Evolutionary conservation across 64 coral and sea anemone genomes (phyloP).

Genomic region (Hydrozoanthus tunicans): DNA sequence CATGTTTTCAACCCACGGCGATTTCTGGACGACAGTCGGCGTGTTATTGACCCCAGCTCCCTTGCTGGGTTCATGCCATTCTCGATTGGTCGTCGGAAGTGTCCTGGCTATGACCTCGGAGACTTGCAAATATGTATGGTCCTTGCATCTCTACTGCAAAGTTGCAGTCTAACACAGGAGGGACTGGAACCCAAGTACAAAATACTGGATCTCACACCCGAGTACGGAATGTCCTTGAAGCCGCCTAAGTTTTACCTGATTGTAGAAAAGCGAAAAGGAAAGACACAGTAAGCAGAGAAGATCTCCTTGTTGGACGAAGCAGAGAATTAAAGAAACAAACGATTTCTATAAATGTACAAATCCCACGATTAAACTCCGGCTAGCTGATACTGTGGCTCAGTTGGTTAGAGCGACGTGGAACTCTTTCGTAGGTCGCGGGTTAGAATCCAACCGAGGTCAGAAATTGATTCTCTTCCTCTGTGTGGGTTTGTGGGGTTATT

Average conservation of each 20-base stretch:
- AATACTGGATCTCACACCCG: conserved; percentile 54
- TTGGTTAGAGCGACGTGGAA: no score
- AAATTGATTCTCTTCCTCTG: no score
- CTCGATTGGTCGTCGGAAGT: conserved; percentile 68
- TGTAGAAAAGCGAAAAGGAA: conserved; percentile 5
- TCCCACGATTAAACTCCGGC: not conserved
- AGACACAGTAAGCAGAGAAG: not conserved
- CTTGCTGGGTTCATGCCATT: conserved; percentile 71
- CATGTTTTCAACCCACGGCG: conserved; percentile 72
- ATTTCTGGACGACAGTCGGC: conserved; percentile 61
- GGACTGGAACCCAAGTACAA: conserved; percentile 35
- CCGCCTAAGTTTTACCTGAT: conserved; percentile 11
- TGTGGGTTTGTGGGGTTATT: no score
- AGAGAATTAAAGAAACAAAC: not conserved
- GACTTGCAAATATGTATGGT: conserved; percentile 47
- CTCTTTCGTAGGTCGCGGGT: no score
- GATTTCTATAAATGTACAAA: not conserved
- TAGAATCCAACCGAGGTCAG: no score
- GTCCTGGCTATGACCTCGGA: conserved; percentile 62
- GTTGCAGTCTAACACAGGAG: conserved; percentile 63
- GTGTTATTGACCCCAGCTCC: conserved; percentile 36
- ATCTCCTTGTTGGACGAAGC: not conserved
- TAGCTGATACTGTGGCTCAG: no score
- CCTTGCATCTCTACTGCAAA: conserved; percentile 59
- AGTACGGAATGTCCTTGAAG: conserved; percentile 12